Evolutionary conservation across 2,113 vertebrate species (phyloP).

Genomic region (Dipodomys ordii): DNA sequence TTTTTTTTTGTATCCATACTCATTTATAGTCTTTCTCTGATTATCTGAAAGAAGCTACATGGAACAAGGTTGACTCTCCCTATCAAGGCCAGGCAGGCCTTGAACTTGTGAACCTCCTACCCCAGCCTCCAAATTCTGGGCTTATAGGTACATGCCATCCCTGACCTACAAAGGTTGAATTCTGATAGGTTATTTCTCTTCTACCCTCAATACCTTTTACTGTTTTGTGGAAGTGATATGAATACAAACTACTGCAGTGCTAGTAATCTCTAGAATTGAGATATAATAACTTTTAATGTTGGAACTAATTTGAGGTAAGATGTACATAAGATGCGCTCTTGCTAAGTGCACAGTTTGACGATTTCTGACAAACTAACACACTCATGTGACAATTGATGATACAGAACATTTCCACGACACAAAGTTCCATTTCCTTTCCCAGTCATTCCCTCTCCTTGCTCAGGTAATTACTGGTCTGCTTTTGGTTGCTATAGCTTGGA

Average conservation of each 20-base stretch:
- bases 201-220: background rate
- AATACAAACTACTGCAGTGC: conserved; percentile 3
- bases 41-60: conserved; percentile 38
- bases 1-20: conserved; percentile 41
- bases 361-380: conserved; percentile 28
- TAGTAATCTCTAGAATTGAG: conserved; percentile 38
- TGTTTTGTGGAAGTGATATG: background rate
- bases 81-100: background rate
- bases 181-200: background rate
- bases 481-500: background rate
- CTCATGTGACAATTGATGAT: background rate
- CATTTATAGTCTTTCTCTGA: background rate
- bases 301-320: conserved; percentile 15
- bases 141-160: background rate
- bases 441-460: background rate
- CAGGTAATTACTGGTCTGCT: background rate
- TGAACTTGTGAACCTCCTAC: background rate
- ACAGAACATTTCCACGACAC: background rate
- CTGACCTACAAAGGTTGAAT: background rate
- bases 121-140: background rate
- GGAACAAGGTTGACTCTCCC: background rate
- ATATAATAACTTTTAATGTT: conserved; percentile 34
- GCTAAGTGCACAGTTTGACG: background rate
- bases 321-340: background rate
- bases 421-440: background rate